Base-by-base conservation (phyloP, 2,113 vertebrate species). In the Dromaius novaehollandiae region DNA sequence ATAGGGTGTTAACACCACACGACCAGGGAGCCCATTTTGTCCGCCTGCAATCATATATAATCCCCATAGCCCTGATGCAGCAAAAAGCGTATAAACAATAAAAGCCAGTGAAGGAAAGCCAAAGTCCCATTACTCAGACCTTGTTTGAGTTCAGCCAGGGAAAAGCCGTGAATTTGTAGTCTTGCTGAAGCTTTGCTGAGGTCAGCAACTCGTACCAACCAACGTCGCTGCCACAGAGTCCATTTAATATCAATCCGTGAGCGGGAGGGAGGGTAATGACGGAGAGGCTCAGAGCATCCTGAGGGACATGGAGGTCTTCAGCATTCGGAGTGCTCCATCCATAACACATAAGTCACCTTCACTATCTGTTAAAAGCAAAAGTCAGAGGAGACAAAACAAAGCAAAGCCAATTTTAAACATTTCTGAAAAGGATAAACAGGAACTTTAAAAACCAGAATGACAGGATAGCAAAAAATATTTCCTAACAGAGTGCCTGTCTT, bases 151-250 rank as follows among this genome's bases (percentile, higher is more conserved):
- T 98, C 97, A 87, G 97, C 76, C 36, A 92, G 64, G 70, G 97
- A 98, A 98, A 98, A 98, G 65, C 95, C 48, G 48, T 85, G 89
- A 88, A 97, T 32, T 5, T 69, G 51, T 17, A 87, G 61, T 83
- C 96, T 89, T 88, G 89, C 56, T 79, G 93, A 50, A 97, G 95
- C 26, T 92, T 82, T 2, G 97, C 91, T 2, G 91, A 71, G 44
- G 91, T 97, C 94, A 94, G 94, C 81, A 94, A 64, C 65, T 76
- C 88, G 34, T 93, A 97, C 34, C 81, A 82, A 12, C n/a, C 92
- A 36, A 21, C 77, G 7, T 96, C 89, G 42, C 86, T 14, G 28
- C 94, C 96, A n/a, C 95, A 86, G 96, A 96, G 46, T 46, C 95
- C 98, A 36, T 94, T 96, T 91, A 97, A 64, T 53, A 97, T 97